Evolutionary conservation across 2,888 invertebrate species (phyloP).

Genomic region (Cistogaster globosa): DNA sequence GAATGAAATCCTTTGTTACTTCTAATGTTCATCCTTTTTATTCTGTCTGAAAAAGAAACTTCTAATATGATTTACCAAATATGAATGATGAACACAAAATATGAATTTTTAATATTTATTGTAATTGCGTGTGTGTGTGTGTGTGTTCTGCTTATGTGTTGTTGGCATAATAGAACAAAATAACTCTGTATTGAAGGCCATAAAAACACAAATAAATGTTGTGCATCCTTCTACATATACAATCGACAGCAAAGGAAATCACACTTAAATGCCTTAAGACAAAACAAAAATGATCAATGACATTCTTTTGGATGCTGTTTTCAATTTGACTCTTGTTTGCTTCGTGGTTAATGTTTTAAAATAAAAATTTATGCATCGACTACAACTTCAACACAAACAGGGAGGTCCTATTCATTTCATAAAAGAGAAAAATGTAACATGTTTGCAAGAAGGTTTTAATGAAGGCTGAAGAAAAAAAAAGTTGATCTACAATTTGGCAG

Average conservation of each 20-base stretch:
- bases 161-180: conserved; percentile 28
- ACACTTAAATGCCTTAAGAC: conserved; percentile 27
- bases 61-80: conserved; percentile 35
- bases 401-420: conserved; percentile 61
- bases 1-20: conserved; percentile 57
- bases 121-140: conserved; percentile 9
- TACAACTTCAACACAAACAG: conserved; percentile 56
- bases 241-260: conserved; percentile 13
- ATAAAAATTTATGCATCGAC: conserved; percentile 41
- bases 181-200: conserved; percentile 20
- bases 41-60: conserved; percentile 31
- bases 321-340: conserved; percentile 19
- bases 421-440: conserved; percentile 6
- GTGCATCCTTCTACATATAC: conserved; percentile 12
- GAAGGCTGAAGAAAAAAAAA: conserved; percentile 20
- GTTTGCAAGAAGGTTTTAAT: conserved; percentile 37
- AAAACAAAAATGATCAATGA: conserved; percentile 71
- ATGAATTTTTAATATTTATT: conserved; percentile 62
- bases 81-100: conserved; percentile 55
- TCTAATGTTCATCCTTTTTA: conserved; percentile 38
- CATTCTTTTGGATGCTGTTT: conserved; percentile 49
- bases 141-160: neutral
- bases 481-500: conserved; percentile 79
- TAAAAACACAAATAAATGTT: conserved; percentile 8
- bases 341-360: conserved; percentile 18